Evolutionary conservation across 2,888 invertebrate genomes (phyloP).

Genomic region (Drosophila rellima): DNA sequence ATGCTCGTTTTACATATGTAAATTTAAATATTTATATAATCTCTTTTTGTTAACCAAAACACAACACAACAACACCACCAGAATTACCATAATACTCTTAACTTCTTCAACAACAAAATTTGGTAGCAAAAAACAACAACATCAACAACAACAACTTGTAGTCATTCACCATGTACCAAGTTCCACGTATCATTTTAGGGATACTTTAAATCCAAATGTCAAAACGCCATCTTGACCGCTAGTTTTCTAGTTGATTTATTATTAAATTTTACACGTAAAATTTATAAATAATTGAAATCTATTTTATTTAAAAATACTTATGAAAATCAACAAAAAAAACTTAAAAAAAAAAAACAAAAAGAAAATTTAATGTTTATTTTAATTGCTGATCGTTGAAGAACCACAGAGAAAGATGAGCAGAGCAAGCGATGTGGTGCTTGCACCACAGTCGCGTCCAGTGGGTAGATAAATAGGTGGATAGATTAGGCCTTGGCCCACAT

Average conservation of each 20-base stretch:
- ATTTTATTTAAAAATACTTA: conserved; percentile 69
- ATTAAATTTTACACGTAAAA: conserved; percentile 82
- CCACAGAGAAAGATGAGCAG: conserved; percentile 35
- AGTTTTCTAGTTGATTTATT: conserved; percentile 79
- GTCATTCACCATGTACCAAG: conserved; percentile 43
- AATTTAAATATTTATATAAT: conserved; percentile 69
- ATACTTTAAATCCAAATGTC: conserved; percentile 66
- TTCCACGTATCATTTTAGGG: conserved; percentile 69
- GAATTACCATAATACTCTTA: conserved; percentile 60
- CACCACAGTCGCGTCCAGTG: conserved; percentile 34
- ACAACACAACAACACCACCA: conserved; percentile 36
- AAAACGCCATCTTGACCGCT: conserved; percentile 71
- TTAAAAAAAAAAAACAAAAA: conserved; percentile 48
- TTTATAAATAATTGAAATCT: conserved; percentile 71
- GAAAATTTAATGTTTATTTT: conserved; percentile 61
- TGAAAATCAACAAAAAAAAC: conserved; percentile 40
- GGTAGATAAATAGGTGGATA: conserved; percentile 39
- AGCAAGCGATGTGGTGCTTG: conserved; percentile 23
- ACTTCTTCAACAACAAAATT: conserved; percentile 71
- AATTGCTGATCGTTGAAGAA: conserved; percentile 67
- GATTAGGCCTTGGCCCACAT: conserved; percentile 56
- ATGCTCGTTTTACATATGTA: conserved; percentile 81
- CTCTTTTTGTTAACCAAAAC: conserved; percentile 69
- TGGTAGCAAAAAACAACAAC: conserved; percentile 42
- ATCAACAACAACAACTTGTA: conserved; percentile 35